Percentiles rank a stretch among this genome's conserved stretches.
phyloP scores from a whole-genome alignment of 2,888 invertebrate genomes.

The Amphipoea lucens region DNA sequence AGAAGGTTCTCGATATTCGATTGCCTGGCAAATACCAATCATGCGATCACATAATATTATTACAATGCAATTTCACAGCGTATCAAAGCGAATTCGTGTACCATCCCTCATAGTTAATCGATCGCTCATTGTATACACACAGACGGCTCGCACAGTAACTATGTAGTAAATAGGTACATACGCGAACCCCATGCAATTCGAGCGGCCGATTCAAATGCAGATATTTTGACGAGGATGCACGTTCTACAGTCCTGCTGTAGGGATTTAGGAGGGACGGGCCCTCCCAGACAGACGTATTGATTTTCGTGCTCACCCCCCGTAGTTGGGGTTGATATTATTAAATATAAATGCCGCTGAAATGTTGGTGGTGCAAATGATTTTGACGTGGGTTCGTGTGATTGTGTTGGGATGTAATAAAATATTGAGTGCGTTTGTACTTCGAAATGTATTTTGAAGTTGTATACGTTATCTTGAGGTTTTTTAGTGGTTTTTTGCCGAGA shows the following conservation, averaged over 20 bases:
- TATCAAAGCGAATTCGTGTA: constrained; percentile 32
- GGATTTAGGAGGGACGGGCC: constrained; percentile 79
- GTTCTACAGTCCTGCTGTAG: constrained; percentile 44
- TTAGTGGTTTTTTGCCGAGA: not conserved
- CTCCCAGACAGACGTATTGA: constrained; percentile 86
- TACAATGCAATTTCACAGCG: constrained; percentile 38
- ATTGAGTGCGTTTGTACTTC: constrained; percentile 1
- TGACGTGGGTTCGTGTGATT: constrained; percentile 50
- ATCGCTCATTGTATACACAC: constrained; percentile 29
- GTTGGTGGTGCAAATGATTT: constrained; percentile 68
- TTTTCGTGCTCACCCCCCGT: constrained; percentile 78
- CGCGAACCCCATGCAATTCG: constrained; percentile 64
- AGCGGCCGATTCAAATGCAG: constrained; percentile 76
- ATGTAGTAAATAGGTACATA: constrained; percentile 43
- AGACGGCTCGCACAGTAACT: constrained; percentile 8
- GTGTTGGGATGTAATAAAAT: constrained; percentile 18
- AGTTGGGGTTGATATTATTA: constrained; percentile 83
- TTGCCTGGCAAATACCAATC: constrained; percentile 13
- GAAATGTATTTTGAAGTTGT: not conserved
- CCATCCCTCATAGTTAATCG: constrained; percentile 53
- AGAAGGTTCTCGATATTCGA: constrained; percentile 11
- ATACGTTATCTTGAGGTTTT: not conserved
- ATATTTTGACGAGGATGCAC: constrained; percentile 75
- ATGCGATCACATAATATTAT: constrained; percentile 23
- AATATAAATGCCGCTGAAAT: constrained; percentile 86